Percentiles rank a stretch among this genome's conserved stretches.
Evolutionary conservation across 2,113 vertebrate genomes (phyloP).

Genomic region (Pituophis catenifer): DNA sequence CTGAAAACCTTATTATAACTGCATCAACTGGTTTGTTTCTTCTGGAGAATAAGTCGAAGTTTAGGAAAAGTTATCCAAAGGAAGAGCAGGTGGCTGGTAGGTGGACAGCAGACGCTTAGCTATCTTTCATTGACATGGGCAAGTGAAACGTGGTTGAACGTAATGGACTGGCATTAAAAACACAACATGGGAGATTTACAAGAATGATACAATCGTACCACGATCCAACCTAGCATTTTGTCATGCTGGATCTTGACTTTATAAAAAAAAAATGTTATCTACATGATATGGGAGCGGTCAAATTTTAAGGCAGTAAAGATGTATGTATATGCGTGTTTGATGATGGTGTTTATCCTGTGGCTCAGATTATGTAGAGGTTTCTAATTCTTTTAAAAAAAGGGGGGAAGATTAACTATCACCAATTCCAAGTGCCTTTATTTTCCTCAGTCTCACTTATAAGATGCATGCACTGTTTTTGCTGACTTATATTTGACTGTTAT

Average conservation of each 20-base stretch:
- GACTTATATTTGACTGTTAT: slow-evolving; percentile 48
- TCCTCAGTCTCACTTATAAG: not conserved
- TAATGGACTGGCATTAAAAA: not conserved
- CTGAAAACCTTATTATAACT: not conserved
- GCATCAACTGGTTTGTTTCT: not conserved
- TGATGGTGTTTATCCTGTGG: slow-evolving; percentile 7
- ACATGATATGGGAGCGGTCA: too few species aligned
- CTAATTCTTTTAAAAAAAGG: not conserved
- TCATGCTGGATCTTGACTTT: not conserved
- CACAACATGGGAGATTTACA: not conserved
- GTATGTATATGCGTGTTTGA: not conserved
- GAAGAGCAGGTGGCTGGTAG: not conserved
- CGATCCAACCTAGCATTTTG: not conserved
- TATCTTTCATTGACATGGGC: not conserved
- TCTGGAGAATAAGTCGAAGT: not conserved
- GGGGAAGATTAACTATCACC: slow-evolving; percentile 10
- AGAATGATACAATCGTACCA: not conserved
- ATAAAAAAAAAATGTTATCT: slow-evolving; percentile 9
- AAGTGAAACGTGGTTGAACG: not conserved
- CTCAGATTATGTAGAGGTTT: not conserved
- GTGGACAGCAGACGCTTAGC: slow-evolving; percentile 36
- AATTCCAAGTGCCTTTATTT: slow-evolving; percentile 39
- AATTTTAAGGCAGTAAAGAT: not conserved
- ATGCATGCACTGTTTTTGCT: slow-evolving; percentile 51
- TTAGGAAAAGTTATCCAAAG: not conserved